Conservation (phyloP, 30 jellyfish, hydroid and myxozoan genomes). For the Pelagia noctiluca region DNA sequence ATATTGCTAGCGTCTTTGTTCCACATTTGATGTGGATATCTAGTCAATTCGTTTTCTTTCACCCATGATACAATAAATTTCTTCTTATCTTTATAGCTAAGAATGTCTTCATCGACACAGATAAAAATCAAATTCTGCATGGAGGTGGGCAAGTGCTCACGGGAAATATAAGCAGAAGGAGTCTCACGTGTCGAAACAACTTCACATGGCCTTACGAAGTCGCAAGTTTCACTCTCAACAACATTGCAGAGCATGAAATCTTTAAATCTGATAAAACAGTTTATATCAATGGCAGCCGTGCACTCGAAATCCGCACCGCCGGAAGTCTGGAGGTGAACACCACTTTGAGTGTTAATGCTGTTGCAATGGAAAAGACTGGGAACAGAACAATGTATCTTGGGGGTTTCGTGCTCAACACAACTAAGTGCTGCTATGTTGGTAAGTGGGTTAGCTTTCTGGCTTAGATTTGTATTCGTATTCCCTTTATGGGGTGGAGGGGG, state of each 20-base stretch:
- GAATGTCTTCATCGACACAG: neutral
- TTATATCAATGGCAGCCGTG: slow-evolving; percentile 21
- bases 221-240: neutral
- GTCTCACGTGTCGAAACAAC: slow-evolving; percentile 11
- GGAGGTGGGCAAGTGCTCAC: no score
- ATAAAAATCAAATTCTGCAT: no score
- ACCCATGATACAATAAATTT: no score
- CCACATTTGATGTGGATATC: no score
- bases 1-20: no score
- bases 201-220: slow-evolving; percentile 19
- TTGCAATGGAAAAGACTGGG: neutral
- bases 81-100: no score
- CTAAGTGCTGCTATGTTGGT: slow-evolving; percentile 70
- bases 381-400: slow-evolving; percentile 12
- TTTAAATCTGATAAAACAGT: slow-evolving; percentile 23
- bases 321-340: slow-evolving; percentile 24
- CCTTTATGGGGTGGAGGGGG: neutral
- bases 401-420: slow-evolving; percentile 15
- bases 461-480: neutral
- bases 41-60: no score
- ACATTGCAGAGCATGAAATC: neutral
- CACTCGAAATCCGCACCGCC: slow-evolving; percentile 9
- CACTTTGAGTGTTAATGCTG: slow-evolving; percentile 31
- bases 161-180: no score
- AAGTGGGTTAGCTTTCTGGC: neutral